A percentile compares a stretch with the other conserved stretches of the same genome.
Evolutionary conservation across 2,797 vertebrate genomes (phyloP).

Genomic region (Sebastes hubbsi): DNA sequence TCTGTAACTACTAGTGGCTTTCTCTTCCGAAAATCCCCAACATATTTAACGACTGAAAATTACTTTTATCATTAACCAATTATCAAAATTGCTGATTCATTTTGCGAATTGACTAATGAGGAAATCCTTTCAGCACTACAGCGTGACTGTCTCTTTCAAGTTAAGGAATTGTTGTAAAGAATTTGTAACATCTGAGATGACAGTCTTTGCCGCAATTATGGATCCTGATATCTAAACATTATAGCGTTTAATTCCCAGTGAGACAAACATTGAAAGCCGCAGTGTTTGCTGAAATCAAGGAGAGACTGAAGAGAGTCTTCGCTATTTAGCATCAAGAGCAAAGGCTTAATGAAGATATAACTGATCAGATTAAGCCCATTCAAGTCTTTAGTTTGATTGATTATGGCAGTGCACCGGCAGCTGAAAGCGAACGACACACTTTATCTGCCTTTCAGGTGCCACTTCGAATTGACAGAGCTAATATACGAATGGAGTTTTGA

Average conservation of each 20-base stretch:
- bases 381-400: constrained; percentile 39
- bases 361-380: constrained; percentile 32
- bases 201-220: neutral
- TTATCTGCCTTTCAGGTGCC: constrained; percentile 3
- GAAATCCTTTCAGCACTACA: neutral
- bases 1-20: neutral
- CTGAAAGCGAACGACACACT: constrained; percentile 9
- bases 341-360: constrained; percentile 37
- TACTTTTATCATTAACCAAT: neutral
- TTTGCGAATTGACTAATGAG: neutral
- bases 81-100: neutral
- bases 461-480: constrained; percentile 12
- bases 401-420: neutral
- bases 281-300: constrained; percentile 7
- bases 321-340: neutral
- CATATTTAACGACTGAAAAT: neutral
- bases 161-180: neutral
- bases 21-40: neutral
- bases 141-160: neutral
- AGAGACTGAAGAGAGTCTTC: constrained; percentile 2
- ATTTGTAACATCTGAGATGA: neutral
- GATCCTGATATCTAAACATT: neutral
- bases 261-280: neutral
- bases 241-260: neutral
- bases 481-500: constrained; percentile 19